Conservation (phyloP, 2,113 vertebrate species). For the Tupaia tana region DNA sequence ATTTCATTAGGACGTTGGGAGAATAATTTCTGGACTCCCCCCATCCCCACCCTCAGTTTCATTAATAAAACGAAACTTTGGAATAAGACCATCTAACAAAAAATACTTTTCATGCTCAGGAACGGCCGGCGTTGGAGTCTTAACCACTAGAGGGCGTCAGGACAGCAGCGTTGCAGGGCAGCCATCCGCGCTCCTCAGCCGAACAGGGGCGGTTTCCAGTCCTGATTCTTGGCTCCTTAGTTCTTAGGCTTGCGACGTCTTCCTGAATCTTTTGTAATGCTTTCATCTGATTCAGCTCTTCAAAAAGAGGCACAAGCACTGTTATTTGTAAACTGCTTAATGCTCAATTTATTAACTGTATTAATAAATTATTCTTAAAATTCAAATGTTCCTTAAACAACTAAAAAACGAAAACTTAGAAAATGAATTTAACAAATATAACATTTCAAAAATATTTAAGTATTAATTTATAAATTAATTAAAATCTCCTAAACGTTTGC, state of each 20-base stretch:
- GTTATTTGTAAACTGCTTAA: background rate
- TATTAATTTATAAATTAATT: background rate
- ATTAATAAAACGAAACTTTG: background rate
- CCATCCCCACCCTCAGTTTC: background rate
- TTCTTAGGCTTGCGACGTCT: background rate
- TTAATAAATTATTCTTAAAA: conserved; percentile 16
- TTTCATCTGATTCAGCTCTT: background rate
- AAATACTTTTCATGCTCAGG: background rate
- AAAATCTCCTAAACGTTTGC: background rate
- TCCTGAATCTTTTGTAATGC: background rate
- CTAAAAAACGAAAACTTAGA: background rate
- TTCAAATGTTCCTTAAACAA: background rate
- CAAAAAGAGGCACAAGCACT: background rate
- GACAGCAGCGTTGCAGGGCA: conserved; percentile 49
- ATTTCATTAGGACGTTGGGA: background rate
- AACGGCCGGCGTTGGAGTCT: background rate
- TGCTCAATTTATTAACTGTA: background rate
- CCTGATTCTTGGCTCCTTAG: background rate
- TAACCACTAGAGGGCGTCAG: conserved; percentile 83
- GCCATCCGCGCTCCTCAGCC: background rate
- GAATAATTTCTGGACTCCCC: background rate
- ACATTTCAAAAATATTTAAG: background rate
- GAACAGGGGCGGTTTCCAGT: rapidly evolving
- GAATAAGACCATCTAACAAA: background rate
- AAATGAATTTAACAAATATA: background rate